phyloP scores from a whole-genome alignment of 2,113 vertebrate genomes.

The Ictidomys tridecemlineatus region DNA sequence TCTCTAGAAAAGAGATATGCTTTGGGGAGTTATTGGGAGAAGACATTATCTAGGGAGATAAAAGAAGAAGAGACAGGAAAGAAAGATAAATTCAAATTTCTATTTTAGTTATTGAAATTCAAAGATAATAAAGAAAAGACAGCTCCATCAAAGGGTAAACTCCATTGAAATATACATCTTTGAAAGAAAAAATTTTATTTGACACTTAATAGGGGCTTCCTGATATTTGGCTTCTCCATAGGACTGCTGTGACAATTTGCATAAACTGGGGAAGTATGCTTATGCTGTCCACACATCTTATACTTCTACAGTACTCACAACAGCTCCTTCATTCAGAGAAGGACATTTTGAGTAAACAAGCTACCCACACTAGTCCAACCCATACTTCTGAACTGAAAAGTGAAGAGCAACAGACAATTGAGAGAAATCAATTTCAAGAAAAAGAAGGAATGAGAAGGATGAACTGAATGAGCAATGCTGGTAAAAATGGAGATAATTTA shows the following conservation, averaged over 20 bases:
- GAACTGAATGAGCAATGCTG: neutral
- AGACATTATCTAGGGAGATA: neutral
- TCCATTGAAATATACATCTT: neutral
- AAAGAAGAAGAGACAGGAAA: neutral
- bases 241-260: no score
- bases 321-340: neutral
- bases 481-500: neutral
- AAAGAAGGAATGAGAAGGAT: neutral
- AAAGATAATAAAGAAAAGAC: neutral
- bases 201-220: neutral
- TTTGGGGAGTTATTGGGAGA: neutral
- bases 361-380: neutral
- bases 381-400: neutral
- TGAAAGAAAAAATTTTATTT: neutral
- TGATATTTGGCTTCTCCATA: neutral
- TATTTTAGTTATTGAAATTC: neutral
- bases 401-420: neutral
- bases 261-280: neutral
- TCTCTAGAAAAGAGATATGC: neutral
- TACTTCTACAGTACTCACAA: neutral
- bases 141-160: neutral
- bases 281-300: neutral
- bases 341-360: neutral
- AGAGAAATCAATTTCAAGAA: neutral
- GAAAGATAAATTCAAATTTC: neutral